These are phyloP conservation scores for Criorhina ranunculi DNA, from an alignment of 2,888 invertebrate species.

Conservation along the genomic window DNA sequence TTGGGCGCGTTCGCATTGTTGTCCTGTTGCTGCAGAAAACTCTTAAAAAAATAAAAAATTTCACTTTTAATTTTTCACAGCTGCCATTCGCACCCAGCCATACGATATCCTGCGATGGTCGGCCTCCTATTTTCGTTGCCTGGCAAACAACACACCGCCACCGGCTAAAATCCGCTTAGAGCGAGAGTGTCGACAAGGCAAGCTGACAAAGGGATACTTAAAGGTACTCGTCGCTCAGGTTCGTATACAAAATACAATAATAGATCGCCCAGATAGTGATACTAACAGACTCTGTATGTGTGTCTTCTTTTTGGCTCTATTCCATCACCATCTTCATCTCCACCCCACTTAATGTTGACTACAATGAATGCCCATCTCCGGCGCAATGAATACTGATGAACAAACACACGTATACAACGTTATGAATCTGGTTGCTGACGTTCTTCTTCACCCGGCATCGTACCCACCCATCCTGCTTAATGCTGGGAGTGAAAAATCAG, in stretches of 20 bases:
- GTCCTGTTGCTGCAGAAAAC: background rate
- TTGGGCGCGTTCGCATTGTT: constrained; percentile 10
- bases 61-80: constrained; percentile 82
- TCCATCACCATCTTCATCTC: background rate
- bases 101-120: constrained; percentile 95
- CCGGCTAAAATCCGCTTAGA: constrained; percentile 92
- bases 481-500: constrained; percentile 70
- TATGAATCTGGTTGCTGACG: constrained; percentile 40
- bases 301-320: constrained; percentile 5
- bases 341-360: background rate
- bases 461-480: constrained; percentile 8
- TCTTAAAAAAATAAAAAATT: constrained; percentile 34
- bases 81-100: constrained; percentile 95
- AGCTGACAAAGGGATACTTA: constrained; percentile 92
- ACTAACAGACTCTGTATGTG: constrained; percentile 29
- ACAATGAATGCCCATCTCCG: constrained; percentile 20
- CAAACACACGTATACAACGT: constrained; percentile 47
- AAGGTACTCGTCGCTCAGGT: constrained; percentile 92
- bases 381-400: constrained; percentile 57
- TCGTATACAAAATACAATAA: constrained; percentile 47
- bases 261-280: constrained; percentile 22
- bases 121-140: constrained; percentile 91
- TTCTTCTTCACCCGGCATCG: constrained; percentile 9
- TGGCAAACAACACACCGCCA: constrained; percentile 91
- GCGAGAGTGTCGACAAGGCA: constrained; percentile 90